Evolutionary conservation across 2,113 vertebrate species (phyloP), one percentile per base, ranked within the genome.

Genomic region (Albula glossodonta): DNA sequence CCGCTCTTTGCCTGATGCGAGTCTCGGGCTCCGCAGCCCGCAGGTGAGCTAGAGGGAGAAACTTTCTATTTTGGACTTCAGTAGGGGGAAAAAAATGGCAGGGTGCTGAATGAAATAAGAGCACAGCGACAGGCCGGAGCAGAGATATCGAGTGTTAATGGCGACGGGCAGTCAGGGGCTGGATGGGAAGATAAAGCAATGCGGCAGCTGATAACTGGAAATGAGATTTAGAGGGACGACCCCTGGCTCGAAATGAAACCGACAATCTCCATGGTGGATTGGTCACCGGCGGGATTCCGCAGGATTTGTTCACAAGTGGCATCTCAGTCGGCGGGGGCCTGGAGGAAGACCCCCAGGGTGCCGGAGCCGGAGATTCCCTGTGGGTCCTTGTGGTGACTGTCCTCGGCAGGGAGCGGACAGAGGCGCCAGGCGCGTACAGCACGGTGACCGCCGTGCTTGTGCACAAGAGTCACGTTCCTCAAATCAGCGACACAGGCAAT

Each of bases 141-240:
- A 94, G 89, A 93, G 92, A 92, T 94, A 94, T 94, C 89, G 93
- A 93, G 91, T 90, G 74, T 91, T 94, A 94, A 94, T 93, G 92
- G 92, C 92, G 93, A 93, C 92, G 92, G 93, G 92, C 92, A 93
- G 91, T 94, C 89, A 91, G 90, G 41, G 78, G 31, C 77, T 48
- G 77, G 77, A 49, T 50, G 78, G 90, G 87, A 90, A 93, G 92
- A 91, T 94, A 93, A 94, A 93, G 92, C 92, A 91, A 89, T 90
- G 90, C 88, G 91, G 81, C 48, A 70, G 91, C 91, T 91, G 93
- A 93, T 91, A 94, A 91, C 94, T 53, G 52, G 92, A 93, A 92
- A 93, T 91, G 90, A 94, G 91, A 95, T 94, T 93, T 93, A 93
- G 91, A 92, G 91, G 92, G 92, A 93, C 51, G 17, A 22, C 25